These are phyloP conservation scores for Heliconius nattereri DNA, from an alignment of 1,140 invertebrate genomes.

Conservation along the genomic window DNA sequence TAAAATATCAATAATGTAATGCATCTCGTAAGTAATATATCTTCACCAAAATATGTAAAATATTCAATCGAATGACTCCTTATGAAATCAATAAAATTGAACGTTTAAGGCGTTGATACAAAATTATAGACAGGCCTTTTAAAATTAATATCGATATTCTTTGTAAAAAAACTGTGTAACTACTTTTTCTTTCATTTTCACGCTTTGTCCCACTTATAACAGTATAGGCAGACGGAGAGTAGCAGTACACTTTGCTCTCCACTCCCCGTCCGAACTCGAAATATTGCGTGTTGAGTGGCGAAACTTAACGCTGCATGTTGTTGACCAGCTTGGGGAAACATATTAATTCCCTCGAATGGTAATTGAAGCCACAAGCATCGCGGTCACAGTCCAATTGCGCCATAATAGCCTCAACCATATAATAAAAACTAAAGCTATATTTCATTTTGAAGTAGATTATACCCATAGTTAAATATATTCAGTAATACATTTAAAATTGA, in stretches of 20 bases:
- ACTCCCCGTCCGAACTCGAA: too few species aligned
- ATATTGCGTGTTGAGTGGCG: too few species aligned
- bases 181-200: too few species aligned
- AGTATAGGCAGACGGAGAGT: too few species aligned
- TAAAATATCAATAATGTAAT: neutral
- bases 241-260: too few species aligned
- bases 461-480: neutral
- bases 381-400: neutral
- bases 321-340: too few species aligned
- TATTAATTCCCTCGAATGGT: too few species aligned
- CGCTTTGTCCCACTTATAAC: too few species aligned
- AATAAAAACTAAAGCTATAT: neutral
- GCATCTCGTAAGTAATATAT: neutral
- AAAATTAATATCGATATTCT: neutral
- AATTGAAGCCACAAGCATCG: too few species aligned
- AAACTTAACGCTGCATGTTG: too few species aligned
- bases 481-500: neutral
- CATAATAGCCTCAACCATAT: neutral
- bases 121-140: neutral
- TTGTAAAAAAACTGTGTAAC: neutral
- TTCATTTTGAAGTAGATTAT: neutral
- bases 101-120: neutral
- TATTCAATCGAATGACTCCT: neutral
- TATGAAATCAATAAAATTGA: neutral
- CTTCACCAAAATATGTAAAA: neutral